Evolutionary conservation across 2,797 vertebrate species (phyloP).

Genomic region (Harpagifer antarcticus): DNA sequence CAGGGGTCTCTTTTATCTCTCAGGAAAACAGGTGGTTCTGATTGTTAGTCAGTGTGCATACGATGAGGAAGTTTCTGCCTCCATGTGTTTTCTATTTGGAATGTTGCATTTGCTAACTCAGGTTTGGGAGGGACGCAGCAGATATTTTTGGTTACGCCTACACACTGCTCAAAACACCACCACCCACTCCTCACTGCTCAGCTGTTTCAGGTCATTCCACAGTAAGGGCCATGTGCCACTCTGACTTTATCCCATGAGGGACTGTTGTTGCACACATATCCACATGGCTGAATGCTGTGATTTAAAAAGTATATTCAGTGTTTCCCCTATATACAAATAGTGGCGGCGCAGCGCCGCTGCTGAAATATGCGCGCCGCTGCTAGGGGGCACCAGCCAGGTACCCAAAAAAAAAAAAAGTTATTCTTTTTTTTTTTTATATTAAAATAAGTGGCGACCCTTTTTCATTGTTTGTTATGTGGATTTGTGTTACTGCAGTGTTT

Average conservation of each 20-base stretch:
- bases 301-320: neutral
- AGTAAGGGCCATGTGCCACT: constrained; percentile 71
- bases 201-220: constrained; percentile 85
- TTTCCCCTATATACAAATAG: no score
- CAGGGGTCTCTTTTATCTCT: constrained; percentile 68
- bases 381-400: no score
- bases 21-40: constrained; percentile 81
- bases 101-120: constrained; percentile 80
- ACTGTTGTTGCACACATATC: constrained; percentile 51
- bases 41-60: constrained; percentile 69
- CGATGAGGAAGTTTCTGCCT: constrained; percentile 52
- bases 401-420: no score
- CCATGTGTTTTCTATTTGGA: constrained; percentile 80
- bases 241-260: constrained; percentile 65
- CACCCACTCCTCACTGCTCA: constrained; percentile 78
- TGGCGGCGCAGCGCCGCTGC: no score
- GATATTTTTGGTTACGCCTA: constrained; percentile 83
- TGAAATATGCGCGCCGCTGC: no score
- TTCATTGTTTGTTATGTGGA: no score
- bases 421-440: no score
- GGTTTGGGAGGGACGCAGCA: constrained; percentile 78
- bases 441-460: no score
- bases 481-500: no score
- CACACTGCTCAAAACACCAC: constrained; percentile 73
- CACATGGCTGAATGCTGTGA: constrained; percentile 45